These are phyloP conservation scores for Crambe crambe DNA, from an alignment of 37 sponge, comb jelly and placozoan species.

Conservation along the genomic window DNA sequence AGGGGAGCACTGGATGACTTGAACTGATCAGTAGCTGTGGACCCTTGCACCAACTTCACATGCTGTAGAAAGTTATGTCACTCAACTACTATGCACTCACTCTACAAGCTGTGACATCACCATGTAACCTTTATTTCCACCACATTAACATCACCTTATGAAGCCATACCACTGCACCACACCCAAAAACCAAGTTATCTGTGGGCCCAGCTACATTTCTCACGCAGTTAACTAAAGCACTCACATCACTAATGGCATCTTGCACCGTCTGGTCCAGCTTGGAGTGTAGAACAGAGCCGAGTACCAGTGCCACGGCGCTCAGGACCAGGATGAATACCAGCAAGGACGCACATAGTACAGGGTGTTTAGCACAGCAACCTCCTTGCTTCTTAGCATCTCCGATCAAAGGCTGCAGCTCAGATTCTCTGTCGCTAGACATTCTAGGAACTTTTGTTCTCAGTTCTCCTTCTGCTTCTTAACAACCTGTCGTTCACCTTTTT, in stretches of 20 bases:
- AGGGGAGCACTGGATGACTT: constrained; percentile 39
- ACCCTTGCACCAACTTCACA: constrained; percentile 22
- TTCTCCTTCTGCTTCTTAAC: no score
- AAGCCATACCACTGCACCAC: no score
- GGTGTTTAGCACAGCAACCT: constrained; percentile 18
- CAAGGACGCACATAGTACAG: background rate
- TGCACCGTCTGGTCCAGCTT: constrained; percentile 1
- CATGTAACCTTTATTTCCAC: no score
- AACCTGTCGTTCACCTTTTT: no score
- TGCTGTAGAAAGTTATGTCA: constrained; percentile 14
- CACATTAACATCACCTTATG: no score
- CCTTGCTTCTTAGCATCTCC: background rate
- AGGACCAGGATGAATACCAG: background rate
- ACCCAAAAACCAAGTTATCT: no score
- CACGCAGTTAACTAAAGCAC: background rate
- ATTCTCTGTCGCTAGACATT: background rate
- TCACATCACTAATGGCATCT: background rate
- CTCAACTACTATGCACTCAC: no score
- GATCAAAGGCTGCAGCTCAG: background rate
- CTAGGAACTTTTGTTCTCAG: no score
- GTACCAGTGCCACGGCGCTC: background rate
- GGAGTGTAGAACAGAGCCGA: background rate
- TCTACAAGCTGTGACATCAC: background rate
- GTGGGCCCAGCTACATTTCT: no score
- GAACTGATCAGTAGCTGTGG: constrained; percentile 38